Evolutionary conservation across 1,140 invertebrate species (phyloP).

Genomic region (Trigoniulus corallinus): DNA sequence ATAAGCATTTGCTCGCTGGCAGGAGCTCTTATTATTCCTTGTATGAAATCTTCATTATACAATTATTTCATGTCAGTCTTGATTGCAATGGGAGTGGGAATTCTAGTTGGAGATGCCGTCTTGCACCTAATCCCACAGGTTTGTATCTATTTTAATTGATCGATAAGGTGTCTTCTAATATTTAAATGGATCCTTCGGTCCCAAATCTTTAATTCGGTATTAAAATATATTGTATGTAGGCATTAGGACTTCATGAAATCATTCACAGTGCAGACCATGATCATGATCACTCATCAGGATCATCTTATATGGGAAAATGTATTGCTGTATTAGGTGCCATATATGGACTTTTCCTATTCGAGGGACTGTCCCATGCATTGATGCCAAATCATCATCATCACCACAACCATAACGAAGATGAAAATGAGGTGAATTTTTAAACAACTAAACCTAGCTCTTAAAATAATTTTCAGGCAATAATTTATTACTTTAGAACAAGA

Average conservation of each 20-base stretch:
- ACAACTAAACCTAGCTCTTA: too few species aligned
- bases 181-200: too few species aligned
- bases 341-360: constrained; percentile 21
- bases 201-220: too few species aligned
- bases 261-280: constrained; percentile 8
- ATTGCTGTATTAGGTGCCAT: constrained; percentile 19
- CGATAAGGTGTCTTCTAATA: too few species aligned
- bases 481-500: too few species aligned
- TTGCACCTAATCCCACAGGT: constrained; percentile 29
- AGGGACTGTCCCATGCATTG: constrained; percentile 38
- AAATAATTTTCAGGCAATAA: too few species aligned
- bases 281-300: constrained; percentile 12
- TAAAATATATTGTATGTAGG: constrained; percentile 13
- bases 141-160: constrained; percentile 15
- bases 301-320: constrained; percentile 15
- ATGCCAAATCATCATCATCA: constrained; percentile 29
- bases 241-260: constrained; percentile 13
- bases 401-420: neutral
- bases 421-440: too few species aligned
- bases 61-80: constrained; percentile 24
- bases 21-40: constrained; percentile 19
- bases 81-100: constrained; percentile 29
- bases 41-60: constrained; percentile 14
- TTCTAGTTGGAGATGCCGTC: constrained; percentile 27
- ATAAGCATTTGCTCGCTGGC: constrained; percentile 21